Percentiles rank a stretch among this genome's conserved stretches.
Conservation (phyloP, 2,113 vertebrate genomes). For the Rattus norvegicus region GRCr8 NC_086024.1:110155001-110155500, state of each 20-base stretch:
- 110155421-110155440: background rate
- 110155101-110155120: background rate
- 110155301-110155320: background rate
- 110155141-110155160: too few relatives aligned
- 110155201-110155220: background rate
- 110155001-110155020: constrained; percentile 22
- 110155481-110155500: background rate
- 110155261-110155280: constrained; percentile 44
- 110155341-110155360: background rate
- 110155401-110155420: background rate
- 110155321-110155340: background rate
- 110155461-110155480: background rate
- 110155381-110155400: background rate
- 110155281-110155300: background rate
- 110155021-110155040: background rate
- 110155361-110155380: background rate
- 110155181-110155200: background rate
- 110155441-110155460: background rate
- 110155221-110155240: background rate
- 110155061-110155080: background rate
- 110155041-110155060: background rate
- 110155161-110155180: background rate
- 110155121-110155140: too few relatives aligned
- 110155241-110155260: background rate
- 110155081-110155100: background rate